Conservation (phyloP, 2,888 invertebrate genomes). For the Diplolepis rosae region DNA sequence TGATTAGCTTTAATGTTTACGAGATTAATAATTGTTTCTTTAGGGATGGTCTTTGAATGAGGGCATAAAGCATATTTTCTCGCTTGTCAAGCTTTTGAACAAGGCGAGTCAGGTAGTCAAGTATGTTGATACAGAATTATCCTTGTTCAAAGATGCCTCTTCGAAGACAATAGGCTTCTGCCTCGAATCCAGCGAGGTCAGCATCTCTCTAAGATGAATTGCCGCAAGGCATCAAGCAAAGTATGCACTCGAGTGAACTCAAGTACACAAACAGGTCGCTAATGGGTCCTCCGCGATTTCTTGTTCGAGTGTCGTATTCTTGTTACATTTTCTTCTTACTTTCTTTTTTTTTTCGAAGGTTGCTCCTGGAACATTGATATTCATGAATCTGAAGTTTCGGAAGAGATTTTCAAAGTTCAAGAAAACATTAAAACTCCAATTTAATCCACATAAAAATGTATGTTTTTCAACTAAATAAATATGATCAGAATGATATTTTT, state of each 20-base stretch:
- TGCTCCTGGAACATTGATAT: too few species aligned
- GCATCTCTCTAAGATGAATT: slow-evolving; percentile 56
- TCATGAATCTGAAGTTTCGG: too few species aligned
- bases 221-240: slow-evolving; percentile 48
- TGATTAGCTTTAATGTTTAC: background rate
- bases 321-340: background rate
- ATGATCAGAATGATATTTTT: too few species aligned
- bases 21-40: background rate
- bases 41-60: background rate
- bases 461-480: too few species aligned
- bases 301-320: background rate
- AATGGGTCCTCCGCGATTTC: slow-evolving; percentile 50
- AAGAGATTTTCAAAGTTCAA: too few species aligned
- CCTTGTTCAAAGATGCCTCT: slow-evolving; percentile 37
- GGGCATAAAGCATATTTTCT: background rate
- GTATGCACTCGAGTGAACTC: slow-evolving; percentile 49
- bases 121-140: slow-evolving; percentile 46
- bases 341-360: background rate
- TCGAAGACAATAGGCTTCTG: slow-evolving; percentile 42
- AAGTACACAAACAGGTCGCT: slow-evolving; percentile 57
- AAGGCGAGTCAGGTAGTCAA: slow-evolving; percentile 1
- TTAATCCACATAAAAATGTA: too few species aligned
- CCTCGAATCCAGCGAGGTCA: slow-evolving; percentile 52
- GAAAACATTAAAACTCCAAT: too few species aligned
- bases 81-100: background rate